Conservation (phyloP, 2,113 vertebrate genomes). For the Brachionichthys hirsutus region DNA sequence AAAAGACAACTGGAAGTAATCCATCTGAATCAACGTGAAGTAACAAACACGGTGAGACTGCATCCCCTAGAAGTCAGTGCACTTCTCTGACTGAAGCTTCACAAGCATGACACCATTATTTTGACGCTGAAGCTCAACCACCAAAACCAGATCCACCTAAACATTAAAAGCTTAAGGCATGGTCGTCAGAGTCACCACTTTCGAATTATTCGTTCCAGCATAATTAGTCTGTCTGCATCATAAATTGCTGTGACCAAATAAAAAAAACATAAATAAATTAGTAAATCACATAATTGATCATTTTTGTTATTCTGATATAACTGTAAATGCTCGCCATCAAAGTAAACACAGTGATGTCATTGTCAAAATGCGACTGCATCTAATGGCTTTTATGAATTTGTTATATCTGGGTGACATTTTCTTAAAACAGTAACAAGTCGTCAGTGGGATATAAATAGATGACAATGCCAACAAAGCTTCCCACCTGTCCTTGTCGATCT, state of each 20-base stretch:
- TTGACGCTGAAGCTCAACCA: background rate
- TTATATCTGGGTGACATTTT: slow-evolving; percentile 6
- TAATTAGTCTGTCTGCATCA: background rate
- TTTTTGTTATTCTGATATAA: background rate
- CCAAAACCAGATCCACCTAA: background rate
- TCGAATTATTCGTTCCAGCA: background rate
- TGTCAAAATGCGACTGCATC: too few relatives aligned
- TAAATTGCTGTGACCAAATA: too few relatives aligned
- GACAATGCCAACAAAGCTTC: slow-evolving; percentile 70
- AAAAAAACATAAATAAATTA: too few relatives aligned
- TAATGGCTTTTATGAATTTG: too few relatives aligned
- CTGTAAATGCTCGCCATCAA: background rate
- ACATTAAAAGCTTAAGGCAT: background rate
- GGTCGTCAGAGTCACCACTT: background rate
- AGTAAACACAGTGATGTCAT: background rate
- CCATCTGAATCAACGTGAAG: too few relatives aligned
- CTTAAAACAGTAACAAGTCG: slow-evolving; percentile 43
- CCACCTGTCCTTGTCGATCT: slow-evolving; percentile 75
- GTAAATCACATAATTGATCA: too few relatives aligned
- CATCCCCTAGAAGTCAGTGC: too few relatives aligned
- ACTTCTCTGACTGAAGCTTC: background rate
- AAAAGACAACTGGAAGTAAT: too few relatives aligned
- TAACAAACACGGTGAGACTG: too few relatives aligned
- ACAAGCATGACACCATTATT: background rate
- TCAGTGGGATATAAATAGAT: slow-evolving; percentile 74